Conservation (phyloP, 2,113 vertebrate species). For the Podilymbus podiceps region DNA sequence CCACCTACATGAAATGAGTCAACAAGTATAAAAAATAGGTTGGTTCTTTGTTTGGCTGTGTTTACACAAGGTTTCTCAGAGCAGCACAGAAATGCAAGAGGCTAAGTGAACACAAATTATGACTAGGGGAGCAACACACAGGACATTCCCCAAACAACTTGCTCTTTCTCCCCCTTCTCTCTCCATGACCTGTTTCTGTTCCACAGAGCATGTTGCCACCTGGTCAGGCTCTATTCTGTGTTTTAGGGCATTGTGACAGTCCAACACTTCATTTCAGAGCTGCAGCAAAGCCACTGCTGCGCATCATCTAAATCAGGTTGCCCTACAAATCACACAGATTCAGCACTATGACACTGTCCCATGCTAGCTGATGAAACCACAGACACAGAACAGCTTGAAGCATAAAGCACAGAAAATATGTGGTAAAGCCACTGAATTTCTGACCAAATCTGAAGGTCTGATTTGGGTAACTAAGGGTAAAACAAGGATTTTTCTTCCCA, state of each 20-base stretch:
- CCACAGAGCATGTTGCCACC: background rate
- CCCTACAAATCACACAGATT: background rate
- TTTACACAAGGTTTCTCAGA: background rate
- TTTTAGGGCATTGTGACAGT: no score
- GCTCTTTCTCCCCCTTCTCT: background rate
- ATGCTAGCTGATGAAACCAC: background rate
- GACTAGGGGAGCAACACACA: no score
- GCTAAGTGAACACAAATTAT: no score
- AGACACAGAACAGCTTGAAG: background rate
- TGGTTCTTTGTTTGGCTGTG: no score
- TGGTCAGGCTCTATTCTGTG: no score
- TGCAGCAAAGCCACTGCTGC: background rate
- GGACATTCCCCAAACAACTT: background rate
- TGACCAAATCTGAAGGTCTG: background rate
- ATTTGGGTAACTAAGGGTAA: background rate
- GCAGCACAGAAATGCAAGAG: background rate
- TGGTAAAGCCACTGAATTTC: background rate
- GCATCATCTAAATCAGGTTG: background rate
- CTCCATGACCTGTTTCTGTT: background rate
- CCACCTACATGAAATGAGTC: rapidly evolving
- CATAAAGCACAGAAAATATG: background rate
- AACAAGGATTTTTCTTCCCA: background rate
- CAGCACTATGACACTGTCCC: background rate
- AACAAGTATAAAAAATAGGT: background rate
- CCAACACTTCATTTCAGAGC: rapidly evolving